These are phyloP conservation scores for Ia io DNA, from an alignment of 2,113 vertebrate species.

Conservation along the genomic window DNA sequence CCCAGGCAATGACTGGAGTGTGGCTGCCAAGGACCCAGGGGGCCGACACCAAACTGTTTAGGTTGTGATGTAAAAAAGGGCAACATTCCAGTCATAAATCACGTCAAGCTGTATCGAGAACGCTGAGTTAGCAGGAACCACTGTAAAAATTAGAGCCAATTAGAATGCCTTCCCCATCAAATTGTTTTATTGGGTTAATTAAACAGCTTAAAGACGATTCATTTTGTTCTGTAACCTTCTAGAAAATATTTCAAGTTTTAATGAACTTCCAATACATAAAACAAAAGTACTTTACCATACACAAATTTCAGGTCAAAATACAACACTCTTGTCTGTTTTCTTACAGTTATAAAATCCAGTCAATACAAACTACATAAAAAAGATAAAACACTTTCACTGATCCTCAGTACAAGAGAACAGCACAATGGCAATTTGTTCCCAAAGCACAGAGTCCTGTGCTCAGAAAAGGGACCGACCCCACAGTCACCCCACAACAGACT, in stretches of 20 bases:
- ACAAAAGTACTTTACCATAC: slow-evolving; percentile 85
- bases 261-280: slow-evolving; percentile 85
- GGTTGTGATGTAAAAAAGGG: rapidly evolving
- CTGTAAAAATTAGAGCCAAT: slow-evolving; percentile 4
- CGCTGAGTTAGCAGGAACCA: not conserved
- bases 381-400: slow-evolving; percentile 86
- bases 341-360: slow-evolving; percentile 86
- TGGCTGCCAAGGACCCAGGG: not conserved
- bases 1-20: not conserved
- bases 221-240: slow-evolving; percentile 85
- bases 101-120: rapidly evolving
- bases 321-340: slow-evolving; percentile 85
- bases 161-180: slow-evolving; percentile 78
- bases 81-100: not conserved
- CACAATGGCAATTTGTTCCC: slow-evolving; percentile 75
- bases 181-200: slow-evolving; percentile 85
- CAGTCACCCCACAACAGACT: slow-evolving; percentile 51
- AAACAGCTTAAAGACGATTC: slow-evolving; percentile 84
- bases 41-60: rapidly evolving
- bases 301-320: slow-evolving; percentile 88
- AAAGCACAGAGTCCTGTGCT: slow-evolving; percentile 74
- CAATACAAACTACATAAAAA: slow-evolving; percentile 88
- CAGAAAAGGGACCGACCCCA: slow-evolving; percentile 59
- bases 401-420: slow-evolving; percentile 82
- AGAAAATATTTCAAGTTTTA: slow-evolving; percentile 89